Evolutionary conservation across 2,888 invertebrate genomes (phyloP).

Genomic region (Eupelmus urozonus): DNA sequence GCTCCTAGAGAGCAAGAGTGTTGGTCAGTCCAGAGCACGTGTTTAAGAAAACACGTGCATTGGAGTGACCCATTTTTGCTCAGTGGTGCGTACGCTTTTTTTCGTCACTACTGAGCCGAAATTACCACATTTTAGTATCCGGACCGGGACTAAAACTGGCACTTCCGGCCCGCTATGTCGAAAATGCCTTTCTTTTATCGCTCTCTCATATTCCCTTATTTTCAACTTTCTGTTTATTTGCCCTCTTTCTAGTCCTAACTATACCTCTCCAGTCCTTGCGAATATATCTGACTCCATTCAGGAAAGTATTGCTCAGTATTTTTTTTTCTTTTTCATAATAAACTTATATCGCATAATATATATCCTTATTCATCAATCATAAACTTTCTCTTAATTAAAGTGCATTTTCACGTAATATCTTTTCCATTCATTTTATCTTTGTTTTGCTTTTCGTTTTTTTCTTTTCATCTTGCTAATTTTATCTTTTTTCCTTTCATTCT

Average conservation of each 20-base stretch:
- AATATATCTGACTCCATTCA: conserved; percentile 8
- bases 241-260: background rate
- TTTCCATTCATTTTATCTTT: too few species aligned
- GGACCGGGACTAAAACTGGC: too few species aligned
- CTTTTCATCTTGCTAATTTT: conserved; percentile 8
- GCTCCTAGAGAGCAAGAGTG: too few species aligned
- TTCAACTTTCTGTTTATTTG: background rate
- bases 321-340: conserved; percentile 30
- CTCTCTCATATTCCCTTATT: background rate
- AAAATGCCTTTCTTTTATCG: conserved; percentile 38
- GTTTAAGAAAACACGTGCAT: too few species aligned
- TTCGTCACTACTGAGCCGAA: too few species aligned
- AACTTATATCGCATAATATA: conserved; percentile 40
- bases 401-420: too few species aligned
- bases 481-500: conserved; percentile 12
- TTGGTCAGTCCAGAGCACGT: too few species aligned
- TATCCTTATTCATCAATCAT: conserved; percentile 35
- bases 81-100: too few species aligned
- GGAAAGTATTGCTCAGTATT: conserved; percentile 31
- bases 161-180: too few species aligned
- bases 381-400: conserved; percentile 46
- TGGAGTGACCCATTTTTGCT: too few species aligned
- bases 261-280: background rate
- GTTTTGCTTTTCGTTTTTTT: too few species aligned
- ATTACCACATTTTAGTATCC: too few species aligned